Evolutionary conservation across 2,113 vertebrate species (phyloP), one percentile per base, ranked within the genome.

Genomic region (Antechinus flavipes): DNA sequence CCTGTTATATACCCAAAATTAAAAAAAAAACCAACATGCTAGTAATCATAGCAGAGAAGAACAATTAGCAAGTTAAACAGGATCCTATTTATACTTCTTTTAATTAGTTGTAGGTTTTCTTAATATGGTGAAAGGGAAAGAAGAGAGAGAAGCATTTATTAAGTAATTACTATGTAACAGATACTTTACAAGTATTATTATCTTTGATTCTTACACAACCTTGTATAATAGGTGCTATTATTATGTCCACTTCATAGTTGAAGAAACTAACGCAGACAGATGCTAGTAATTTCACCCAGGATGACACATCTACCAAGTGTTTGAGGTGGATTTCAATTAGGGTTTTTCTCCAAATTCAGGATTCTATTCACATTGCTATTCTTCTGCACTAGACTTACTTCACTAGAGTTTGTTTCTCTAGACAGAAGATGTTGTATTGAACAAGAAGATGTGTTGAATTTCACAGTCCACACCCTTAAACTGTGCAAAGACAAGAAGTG

Each of bases 1-100:
- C 12, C 35, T 84, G n/a, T 84, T 84, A 84, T 16, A 42, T 42
- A 42, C 42, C 68, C 50, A 52, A 52, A 10, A 52, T 10, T 11
- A 93, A 93, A 92, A 5, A 90, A 91, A 91, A 49, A 49, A 0
- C 49, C 49, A 49, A 49, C 27, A 92, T 54, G 89, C 91, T 92
- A 42, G 19, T 84, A 84, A 84, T 84, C n/a, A 42, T 84, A 23
- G 94, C 92, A 93, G 56, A 89, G 95, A 35, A 95, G 61, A 95
- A 93, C 93, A 92, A 97, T 95, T 92, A 95, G 91, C 53, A 58
- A 94, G n/a, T 90, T 94, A 97, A 96, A 92, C 94, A 68, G 93
- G n/a, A 4, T 42, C 92, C 30, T 94, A 56, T 47, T 91, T 93
- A 54, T 96, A 55, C 91, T 93, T 94, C 96, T 92, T 90, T 93